A percentile compares a stretch with the other conserved stretches of the same genome.
Conservation (phyloP, 2,797 vertebrate species). For the Hoplostethus atlanticus region DNA sequence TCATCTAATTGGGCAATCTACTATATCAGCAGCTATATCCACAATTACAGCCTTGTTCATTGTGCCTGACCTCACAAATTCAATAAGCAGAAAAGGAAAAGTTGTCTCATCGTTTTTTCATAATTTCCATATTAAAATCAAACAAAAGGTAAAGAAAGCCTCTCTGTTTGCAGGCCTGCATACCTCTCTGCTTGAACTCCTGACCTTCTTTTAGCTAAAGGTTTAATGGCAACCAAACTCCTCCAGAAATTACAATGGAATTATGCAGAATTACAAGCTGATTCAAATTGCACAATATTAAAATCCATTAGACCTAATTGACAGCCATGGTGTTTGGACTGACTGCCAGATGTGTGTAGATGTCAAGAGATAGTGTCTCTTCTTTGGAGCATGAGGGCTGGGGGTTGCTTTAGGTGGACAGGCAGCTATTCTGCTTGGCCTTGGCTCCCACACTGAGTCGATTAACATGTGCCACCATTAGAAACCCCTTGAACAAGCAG, state of each 20-base stretch:
- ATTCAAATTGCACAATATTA: slow-evolving; percentile 79
- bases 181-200: slow-evolving; percentile 61
- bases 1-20: slow-evolving; percentile 71
- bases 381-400: slow-evolving; percentile 46
- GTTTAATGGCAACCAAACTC: slow-evolving; percentile 60
- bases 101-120: slow-evolving; percentile 52
- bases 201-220: slow-evolving; percentile 44
- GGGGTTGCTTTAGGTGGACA: slow-evolving; percentile 40
- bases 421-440: slow-evolving; percentile 56
- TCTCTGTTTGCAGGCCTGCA: slow-evolving; percentile 39
- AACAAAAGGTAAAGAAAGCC: slow-evolving; percentile 46
- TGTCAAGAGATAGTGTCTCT: slow-evolving; percentile 69
- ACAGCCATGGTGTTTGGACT: slow-evolving; percentile 69
- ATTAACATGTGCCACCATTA: slow-evolving; percentile 56
- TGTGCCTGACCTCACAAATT: slow-evolving; percentile 71
- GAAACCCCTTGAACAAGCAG: slow-evolving; percentile 50
- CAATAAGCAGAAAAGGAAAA: slow-evolving; percentile 68
- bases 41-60: slow-evolving; percentile 62
- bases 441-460: slow-evolving; percentile 40
- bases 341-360: slow-evolving; percentile 70
- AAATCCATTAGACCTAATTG: slow-evolving; percentile 78
- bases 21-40: slow-evolving; percentile 60
- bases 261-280: slow-evolving; percentile 73
- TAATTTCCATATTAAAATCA: slow-evolving; percentile 55
- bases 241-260: slow-evolving; percentile 70